phyloP scores from a whole-genome alignment of 2,797 vertebrate genomes.

The Carcharodon carcharias region DNA sequence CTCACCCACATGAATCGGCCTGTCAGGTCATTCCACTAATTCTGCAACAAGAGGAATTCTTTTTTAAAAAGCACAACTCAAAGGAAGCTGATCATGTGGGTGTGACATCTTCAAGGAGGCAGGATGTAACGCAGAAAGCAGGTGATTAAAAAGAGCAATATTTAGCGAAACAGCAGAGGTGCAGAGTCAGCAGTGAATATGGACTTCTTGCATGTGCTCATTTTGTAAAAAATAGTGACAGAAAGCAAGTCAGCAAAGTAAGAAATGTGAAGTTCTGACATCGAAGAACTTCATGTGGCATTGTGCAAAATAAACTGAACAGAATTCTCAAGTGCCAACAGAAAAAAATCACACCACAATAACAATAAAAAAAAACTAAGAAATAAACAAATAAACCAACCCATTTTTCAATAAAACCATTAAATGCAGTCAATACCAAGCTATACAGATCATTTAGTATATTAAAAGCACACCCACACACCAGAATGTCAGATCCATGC shows the following conservation, averaged over 20 bases:
- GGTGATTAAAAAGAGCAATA: neutral
- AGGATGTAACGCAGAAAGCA: slow-evolving; percentile 41
- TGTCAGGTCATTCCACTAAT: slow-evolving; percentile 51
- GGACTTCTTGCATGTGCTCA: neutral
- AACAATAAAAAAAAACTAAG: slow-evolving; percentile 58
- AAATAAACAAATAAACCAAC: slow-evolving; percentile 54
- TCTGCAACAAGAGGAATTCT: slow-evolving; percentile 50
- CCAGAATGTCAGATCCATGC: slow-evolving; percentile 75
- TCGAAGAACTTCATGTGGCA: slow-evolving; percentile 66
- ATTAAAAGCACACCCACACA: slow-evolving; percentile 59
- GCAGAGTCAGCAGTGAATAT: neutral
- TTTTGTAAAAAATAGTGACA: neutral
- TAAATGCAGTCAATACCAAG: slow-evolving; percentile 52
- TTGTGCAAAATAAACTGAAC: slow-evolving; percentile 58
- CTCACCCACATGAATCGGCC: slow-evolving; percentile 61
- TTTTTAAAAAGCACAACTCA: slow-evolving; percentile 49
- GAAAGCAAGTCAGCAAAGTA: slow-evolving; percentile 25
- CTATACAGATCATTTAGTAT: slow-evolving; percentile 56
- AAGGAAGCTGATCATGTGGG: slow-evolving; percentile 55
- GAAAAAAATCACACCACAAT: slow-evolving; percentile 46
- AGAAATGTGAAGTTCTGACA: slow-evolving; percentile 49
- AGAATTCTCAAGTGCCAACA: slow-evolving; percentile 52
- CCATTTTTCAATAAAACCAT: slow-evolving; percentile 52
- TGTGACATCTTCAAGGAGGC: slow-evolving; percentile 67
- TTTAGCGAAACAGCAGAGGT: neutral